phyloP scores from a whole-genome alignment of 2,113 vertebrate genomes.

The Hemiscyllium ocellatum region DNA sequence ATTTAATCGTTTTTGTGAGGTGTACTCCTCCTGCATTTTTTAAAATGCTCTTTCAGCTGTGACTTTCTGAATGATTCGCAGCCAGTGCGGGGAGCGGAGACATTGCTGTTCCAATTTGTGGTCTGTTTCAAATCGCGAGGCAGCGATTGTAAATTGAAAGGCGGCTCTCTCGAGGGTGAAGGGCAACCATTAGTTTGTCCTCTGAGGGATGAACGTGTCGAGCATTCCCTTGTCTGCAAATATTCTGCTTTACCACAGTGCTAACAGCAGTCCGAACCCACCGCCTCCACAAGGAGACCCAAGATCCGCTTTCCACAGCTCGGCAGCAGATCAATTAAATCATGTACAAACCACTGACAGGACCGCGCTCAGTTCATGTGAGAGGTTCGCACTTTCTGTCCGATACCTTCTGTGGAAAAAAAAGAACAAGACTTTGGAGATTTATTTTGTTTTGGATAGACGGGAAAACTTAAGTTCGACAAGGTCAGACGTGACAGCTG shows the following conservation, averaged over 20 bases:
- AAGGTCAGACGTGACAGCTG: too few species aligned
- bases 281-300: not conserved
- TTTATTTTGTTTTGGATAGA: not conserved
- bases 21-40: too few species aligned
- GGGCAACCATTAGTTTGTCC: not conserved
- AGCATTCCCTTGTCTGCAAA: not conserved
- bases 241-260: not conserved
- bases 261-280: not conserved
- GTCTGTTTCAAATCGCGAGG: not conserved
- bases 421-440: not conserved
- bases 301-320: not conserved
- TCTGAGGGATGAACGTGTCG: not conserved
- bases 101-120: not conserved
- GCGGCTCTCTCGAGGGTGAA: not conserved
- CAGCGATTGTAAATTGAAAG: conserved; percentile 3
- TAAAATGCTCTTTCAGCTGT: not conserved
- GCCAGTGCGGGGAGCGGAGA: not conserved
- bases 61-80: not conserved
- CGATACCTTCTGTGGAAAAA: not conserved
- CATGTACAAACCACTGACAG: not conserved
- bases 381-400: not conserved
- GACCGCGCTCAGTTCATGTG: not conserved
- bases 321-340: not conserved
- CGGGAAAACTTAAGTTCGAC: not conserved
- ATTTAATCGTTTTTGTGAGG: not conserved